These are phyloP conservation scores for Scatophagus argus DNA, from an alignment of 2,113 vertebrate genomes.

Conservation along the genomic window DNA sequence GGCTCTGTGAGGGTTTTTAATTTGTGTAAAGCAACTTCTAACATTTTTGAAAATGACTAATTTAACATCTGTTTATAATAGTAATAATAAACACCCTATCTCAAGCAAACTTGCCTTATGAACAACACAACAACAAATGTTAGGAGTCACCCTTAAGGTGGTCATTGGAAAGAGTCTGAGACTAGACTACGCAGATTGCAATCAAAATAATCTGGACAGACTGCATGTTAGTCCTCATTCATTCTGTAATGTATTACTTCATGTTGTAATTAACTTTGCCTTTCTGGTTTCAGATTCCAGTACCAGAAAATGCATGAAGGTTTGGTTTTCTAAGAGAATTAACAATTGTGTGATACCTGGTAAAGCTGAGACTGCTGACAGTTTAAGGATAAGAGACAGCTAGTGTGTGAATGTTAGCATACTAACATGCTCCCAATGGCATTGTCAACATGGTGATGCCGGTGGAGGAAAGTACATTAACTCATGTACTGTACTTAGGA, in stretches of 20 bases:
- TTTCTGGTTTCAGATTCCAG: too few relatives aligned
- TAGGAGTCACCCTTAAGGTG: neutral
- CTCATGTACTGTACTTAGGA: too few relatives aligned
- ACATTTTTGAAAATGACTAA: neutral
- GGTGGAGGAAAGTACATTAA: too few relatives aligned
- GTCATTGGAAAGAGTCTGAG: too few relatives aligned
- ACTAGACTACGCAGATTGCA: too few relatives aligned
- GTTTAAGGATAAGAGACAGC: neutral
- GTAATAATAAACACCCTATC: too few relatives aligned
- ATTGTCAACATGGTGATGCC: neutral
- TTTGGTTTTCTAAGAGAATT: neutral
- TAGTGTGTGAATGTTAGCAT: neutral
- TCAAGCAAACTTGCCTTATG: too few relatives aligned
- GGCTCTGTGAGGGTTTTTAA: neutral
- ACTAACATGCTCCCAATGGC: neutral
- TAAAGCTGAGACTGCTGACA: neutral
- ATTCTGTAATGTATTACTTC: neutral
- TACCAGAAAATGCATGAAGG: neutral
- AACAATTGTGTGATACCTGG: neutral
- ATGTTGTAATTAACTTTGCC: too few relatives aligned
- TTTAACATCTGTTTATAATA: too few relatives aligned
- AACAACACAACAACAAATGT: neutral
- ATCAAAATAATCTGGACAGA: neutral
- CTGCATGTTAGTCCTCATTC: neutral
- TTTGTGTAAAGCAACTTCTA: neutral